Evolutionary conservation across 2,113 vertebrate genomes (phyloP).

Genomic region (Bubo scandiacus): DNA sequence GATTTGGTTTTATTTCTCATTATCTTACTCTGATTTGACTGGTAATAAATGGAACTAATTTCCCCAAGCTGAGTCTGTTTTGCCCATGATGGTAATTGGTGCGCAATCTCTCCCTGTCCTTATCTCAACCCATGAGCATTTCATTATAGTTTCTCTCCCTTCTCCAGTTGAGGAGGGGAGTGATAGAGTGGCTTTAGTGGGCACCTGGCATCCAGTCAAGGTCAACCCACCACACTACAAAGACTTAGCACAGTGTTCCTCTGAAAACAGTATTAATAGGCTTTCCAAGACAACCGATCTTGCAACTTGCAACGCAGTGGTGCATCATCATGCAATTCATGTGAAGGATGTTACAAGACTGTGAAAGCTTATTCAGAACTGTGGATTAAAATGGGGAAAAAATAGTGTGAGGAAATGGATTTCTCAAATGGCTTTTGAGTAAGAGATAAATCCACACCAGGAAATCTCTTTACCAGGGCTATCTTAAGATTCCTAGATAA

Average conservation of each 20-base stretch:
- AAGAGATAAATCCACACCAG: neutral
- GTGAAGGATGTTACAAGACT: neutral
- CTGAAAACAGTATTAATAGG: neutral
- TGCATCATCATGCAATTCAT: neutral
- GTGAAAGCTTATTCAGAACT: neutral
- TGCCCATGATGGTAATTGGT: too few relatives aligned
- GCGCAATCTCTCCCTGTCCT: too few relatives aligned
- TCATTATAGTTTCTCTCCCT: too few relatives aligned
- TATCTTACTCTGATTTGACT: too few relatives aligned
- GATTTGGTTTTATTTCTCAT: too few relatives aligned
- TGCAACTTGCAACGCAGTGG: neutral
- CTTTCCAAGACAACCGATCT: neutral
- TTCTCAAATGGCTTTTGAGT: neutral
- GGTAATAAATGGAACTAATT: too few relatives aligned
- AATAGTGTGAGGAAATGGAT: neutral
- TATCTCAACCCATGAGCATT: too few relatives aligned
- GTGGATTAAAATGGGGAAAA: neutral
- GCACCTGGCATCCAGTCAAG: too few relatives aligned
- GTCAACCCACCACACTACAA: neutral
- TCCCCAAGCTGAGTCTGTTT: too few relatives aligned
- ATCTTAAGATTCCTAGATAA: neutral
- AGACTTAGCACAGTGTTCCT: accelerated
- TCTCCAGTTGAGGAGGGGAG: too few relatives aligned
- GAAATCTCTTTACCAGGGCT: neutral
- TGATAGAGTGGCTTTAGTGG: too few relatives aligned